phyloP scores from a whole-genome alignment of 2,888 invertebrate species.

The Drosophila lutescens region DNA sequence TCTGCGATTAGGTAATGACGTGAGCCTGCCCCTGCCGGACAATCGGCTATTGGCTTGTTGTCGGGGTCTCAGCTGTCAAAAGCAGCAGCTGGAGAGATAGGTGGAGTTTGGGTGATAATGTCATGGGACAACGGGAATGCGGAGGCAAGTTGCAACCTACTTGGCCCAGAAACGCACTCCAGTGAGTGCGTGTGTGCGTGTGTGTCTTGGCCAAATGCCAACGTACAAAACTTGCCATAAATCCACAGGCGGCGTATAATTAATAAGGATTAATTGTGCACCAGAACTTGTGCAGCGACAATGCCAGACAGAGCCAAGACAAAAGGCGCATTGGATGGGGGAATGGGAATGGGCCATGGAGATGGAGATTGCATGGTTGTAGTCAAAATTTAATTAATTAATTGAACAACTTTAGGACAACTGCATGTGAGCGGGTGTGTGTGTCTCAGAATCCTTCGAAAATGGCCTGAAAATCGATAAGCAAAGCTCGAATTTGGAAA shows the following conservation, averaged over 20 bases:
- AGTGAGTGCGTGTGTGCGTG: conserved; percentile 15
- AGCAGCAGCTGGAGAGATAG: conserved; percentile 39
- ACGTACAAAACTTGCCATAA: conserved; percentile 75
- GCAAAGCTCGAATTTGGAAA: conserved; percentile 23
- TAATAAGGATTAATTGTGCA: conserved; percentile 81
- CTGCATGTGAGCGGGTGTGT: conserved; percentile 16
- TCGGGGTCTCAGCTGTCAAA: conserved; percentile 63
- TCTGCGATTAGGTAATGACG: conserved; percentile 42
- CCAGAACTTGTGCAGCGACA: conserved; percentile 64
- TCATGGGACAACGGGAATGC: conserved; percentile 31
- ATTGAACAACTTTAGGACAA: conserved; percentile 70
- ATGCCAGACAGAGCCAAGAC: conserved; percentile 29
- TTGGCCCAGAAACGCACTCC: conserved; percentile 44
- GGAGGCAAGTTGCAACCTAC: conserved; percentile 53
- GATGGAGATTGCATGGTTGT: conserved; percentile 32
- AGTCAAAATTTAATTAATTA: conserved; percentile 79
- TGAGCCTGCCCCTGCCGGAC: conserved; percentile 11
- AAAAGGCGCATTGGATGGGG: conserved; percentile 1
- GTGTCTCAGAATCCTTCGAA: conserved; percentile 4
- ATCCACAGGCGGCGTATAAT: conserved; percentile 75
- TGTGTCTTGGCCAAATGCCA: conserved; percentile 66
- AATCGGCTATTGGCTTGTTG: conserved; percentile 54
- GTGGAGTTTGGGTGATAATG: conserved; percentile 2
- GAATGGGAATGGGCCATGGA: conserved; percentile 3
- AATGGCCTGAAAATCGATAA: conserved; percentile 37